Evolutionary conservation across 1,140 invertebrate genomes (phyloP).

Genomic region (Papilio glaucus): DNA sequence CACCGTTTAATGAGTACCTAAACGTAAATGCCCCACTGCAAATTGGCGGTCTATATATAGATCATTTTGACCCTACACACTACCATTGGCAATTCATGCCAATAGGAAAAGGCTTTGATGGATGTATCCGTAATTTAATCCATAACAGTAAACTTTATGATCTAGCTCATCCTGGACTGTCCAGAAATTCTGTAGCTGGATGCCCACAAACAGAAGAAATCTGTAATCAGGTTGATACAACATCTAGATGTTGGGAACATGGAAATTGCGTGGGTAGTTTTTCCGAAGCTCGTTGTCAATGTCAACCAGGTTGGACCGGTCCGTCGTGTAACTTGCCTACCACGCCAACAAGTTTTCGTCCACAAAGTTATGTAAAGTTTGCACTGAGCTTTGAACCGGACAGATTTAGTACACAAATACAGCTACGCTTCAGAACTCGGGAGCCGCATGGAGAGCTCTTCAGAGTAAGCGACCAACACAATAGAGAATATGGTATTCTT

Average conservation of each 20-base stretch:
- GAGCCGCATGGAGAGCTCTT: conserved; percentile 96
- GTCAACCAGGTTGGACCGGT: conserved; percentile 96
- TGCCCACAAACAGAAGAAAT: conserved; percentile 96
- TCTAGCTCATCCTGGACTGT: conserved; percentile 93
- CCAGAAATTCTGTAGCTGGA: conserved; percentile 92
- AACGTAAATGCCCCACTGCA: conserved; percentile 98
- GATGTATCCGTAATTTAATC: conserved; percentile 97
- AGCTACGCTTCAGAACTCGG: conserved; percentile 95
- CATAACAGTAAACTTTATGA: conserved; percentile 98
- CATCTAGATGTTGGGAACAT: conserved; percentile 94
- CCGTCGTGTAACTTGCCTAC: conserved; percentile 93
- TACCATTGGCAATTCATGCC: conserved; percentile 95
- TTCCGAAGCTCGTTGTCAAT: conserved; percentile 94
- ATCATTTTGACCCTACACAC: conserved; percentile 92
- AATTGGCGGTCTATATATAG: conserved; percentile 94
- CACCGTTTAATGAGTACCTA: conserved; percentile 97
- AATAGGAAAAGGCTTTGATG: conserved; percentile 94
- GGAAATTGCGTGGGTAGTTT: conserved; percentile 96
- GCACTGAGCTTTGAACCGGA: conserved; percentile 97
- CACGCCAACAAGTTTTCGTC: conserved; percentile 94
- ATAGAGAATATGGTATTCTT: conserved; percentile 96
- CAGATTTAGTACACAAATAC: conserved; percentile 95
- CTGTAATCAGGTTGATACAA: conserved; percentile 91
- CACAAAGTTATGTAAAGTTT: conserved; percentile 97
- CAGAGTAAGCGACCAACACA: conserved; percentile 96